Conservation (phyloP, 35 echinoderm and acorn worm genomes). For the Diadema setosum region DNA sequence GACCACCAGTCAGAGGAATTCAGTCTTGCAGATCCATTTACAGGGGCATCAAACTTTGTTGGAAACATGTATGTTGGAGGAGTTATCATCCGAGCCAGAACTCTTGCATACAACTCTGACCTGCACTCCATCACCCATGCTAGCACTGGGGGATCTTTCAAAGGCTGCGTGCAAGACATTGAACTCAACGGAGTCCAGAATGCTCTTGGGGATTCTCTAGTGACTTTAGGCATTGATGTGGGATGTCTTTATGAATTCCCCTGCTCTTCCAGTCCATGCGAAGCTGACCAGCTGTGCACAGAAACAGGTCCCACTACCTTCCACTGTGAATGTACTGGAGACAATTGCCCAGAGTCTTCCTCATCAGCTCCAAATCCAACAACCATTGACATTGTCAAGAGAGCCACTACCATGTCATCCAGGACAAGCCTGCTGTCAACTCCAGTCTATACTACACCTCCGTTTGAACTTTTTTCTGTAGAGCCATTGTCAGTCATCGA, state of each 20-base stretch:
- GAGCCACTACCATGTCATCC: background rate
- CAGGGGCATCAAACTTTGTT: conserved; percentile 15
- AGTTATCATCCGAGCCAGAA: conserved; percentile 71
- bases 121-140: conserved; percentile 68
- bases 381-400: background rate
- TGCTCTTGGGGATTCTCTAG: conserved; percentile 69
- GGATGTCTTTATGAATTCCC: conserved; percentile 89
- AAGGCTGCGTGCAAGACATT: conserved; percentile 84
- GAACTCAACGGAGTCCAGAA: conserved; percentile 73
- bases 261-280: conserved; percentile 67
- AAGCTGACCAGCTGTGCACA: conserved; percentile 34
- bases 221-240: conserved; percentile 73
- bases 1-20: conserved; percentile 74
- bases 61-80: conserved; percentile 83
- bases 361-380: background rate
- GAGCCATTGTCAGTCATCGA: conserved; percentile 47
- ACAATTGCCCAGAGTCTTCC: background rate
- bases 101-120: conserved; percentile 47
- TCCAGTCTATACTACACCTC: background rate
- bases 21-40: background rate
- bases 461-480: background rate
- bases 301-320: conserved; percentile 52
- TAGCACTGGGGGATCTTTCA: conserved; percentile 73
- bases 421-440: background rate
- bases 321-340: conserved; percentile 51